Conservation (phyloP, 92 coral and sea anemone species). For the Virgularia gustaviana region DNA sequence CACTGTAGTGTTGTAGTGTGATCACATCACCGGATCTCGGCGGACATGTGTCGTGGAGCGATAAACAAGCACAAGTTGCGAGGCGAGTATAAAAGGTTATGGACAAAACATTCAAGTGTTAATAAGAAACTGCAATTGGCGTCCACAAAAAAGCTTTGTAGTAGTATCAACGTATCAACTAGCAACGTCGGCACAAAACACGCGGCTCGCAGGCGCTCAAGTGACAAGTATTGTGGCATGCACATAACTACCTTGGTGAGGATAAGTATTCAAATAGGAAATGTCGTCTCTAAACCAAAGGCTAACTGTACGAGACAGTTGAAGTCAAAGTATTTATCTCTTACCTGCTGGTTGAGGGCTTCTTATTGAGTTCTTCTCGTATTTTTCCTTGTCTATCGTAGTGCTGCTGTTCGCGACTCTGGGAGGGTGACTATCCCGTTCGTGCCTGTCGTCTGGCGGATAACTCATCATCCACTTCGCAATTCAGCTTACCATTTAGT, state of each 20-base stretch:
- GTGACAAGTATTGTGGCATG: neutral
- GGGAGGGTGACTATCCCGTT: constrained; percentile 61
- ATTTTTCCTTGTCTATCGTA: constrained; percentile 50
- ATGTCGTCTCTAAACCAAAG: too few species aligned
- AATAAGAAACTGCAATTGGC: too few species aligned
- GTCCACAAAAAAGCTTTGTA: too few species aligned
- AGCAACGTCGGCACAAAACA: constrained; percentile 27
- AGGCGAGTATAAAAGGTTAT: neutral
- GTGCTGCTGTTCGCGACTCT: constrained; percentile 63
- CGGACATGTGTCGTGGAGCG: too few species aligned
- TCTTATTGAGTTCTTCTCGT: constrained; percentile 66
- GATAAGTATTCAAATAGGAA: too few species aligned
- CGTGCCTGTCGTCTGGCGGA: constrained; percentile 84
- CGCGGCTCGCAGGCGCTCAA: constrained; percentile 47
- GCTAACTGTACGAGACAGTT: too few species aligned
- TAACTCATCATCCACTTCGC: constrained; percentile 65
- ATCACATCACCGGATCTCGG: too few species aligned
- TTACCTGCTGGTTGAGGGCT: constrained; percentile 59
- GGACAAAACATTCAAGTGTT: too few species aligned
- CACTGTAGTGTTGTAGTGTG: too few species aligned
- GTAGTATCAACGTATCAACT: neutral
- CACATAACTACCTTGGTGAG: too few species aligned
- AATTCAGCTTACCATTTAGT: constrained; percentile 27
- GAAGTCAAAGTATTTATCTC: too few species aligned
- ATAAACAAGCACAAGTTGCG: neutral